These are phyloP conservation scores for Leucopsar rothschildi DNA, from an alignment of 2,113 vertebrate species.

Conservation along the genomic window DNA sequence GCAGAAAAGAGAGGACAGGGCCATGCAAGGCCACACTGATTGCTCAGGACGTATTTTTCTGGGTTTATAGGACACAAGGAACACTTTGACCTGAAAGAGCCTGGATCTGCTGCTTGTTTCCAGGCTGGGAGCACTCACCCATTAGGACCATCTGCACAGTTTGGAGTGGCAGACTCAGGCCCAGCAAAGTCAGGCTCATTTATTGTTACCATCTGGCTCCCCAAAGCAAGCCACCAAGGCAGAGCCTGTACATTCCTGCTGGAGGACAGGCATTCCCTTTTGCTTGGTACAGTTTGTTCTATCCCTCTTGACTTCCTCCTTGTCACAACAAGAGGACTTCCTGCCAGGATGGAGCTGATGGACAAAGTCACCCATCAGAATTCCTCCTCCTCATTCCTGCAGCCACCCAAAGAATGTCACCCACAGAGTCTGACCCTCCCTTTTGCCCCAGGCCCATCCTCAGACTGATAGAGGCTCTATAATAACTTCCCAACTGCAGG, in stretches of 20 bases:
- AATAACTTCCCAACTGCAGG: not conserved
- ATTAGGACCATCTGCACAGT: not conserved
- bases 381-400: not conserved
- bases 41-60: not conserved
- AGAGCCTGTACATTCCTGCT: not conserved
- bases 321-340: not conserved
- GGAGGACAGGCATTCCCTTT: not conserved
- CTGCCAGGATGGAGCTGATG: constrained; percentile 14
- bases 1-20: not conserved
- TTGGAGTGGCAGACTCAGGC: not conserved
- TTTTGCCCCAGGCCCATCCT: not conserved
- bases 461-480: not conserved
- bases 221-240: not conserved
- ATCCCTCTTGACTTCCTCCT: not conserved
- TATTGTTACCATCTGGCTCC: not conserved
- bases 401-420: constrained; percentile 17
- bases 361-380: not conserved
- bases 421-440: not conserved
- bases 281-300: not conserved
- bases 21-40: not conserved
- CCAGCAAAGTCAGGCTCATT: not conserved
- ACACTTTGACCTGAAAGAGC: not conserved
- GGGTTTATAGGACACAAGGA: not conserved
- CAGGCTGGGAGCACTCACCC: not conserved
- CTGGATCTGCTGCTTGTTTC: not conserved